Conservation (phyloP, 2,797 vertebrate species). For the Dendrocincla tyrannina region DNA sequence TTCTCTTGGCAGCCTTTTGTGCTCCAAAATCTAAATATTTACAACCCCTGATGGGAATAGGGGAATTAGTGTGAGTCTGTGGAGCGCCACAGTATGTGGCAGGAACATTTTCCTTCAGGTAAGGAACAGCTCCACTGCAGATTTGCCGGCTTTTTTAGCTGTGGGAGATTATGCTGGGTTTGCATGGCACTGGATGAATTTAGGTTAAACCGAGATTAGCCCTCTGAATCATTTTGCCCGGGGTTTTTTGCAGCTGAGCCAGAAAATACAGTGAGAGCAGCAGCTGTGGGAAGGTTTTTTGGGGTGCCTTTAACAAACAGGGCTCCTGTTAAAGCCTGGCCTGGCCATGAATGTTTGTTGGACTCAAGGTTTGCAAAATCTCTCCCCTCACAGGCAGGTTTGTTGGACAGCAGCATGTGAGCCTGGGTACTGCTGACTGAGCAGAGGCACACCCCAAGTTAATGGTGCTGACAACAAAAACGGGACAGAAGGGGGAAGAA, state of each 20-base stretch:
- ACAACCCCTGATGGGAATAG: background rate
- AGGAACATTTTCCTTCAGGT: background rate
- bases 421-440: background rate
- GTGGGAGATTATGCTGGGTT: slow-evolving; percentile 9
- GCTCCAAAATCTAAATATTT: background rate
- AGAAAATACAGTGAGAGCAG: background rate
- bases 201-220: slow-evolving; percentile 69
- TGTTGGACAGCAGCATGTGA: background rate
- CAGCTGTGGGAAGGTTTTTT: background rate
- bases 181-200: background rate
- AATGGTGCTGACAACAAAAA: background rate
- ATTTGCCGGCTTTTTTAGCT: background rate
- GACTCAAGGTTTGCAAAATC: background rate
- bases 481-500: accelerated
- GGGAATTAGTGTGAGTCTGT: background rate
- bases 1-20: background rate
- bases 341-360: accelerated
- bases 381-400: background rate
- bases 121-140: background rate
- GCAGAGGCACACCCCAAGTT: background rate
- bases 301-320: background rate
- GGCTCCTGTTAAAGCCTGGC: background rate
- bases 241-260: background rate
- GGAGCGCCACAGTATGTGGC: background rate
- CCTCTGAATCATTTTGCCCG: slow-evolving; percentile 25